Evolutionary conservation across 1,140 invertebrate species (phyloP), one percentile per base, ranked within the genome.

Genomic region (Tetragnatha versicolor): DNA sequence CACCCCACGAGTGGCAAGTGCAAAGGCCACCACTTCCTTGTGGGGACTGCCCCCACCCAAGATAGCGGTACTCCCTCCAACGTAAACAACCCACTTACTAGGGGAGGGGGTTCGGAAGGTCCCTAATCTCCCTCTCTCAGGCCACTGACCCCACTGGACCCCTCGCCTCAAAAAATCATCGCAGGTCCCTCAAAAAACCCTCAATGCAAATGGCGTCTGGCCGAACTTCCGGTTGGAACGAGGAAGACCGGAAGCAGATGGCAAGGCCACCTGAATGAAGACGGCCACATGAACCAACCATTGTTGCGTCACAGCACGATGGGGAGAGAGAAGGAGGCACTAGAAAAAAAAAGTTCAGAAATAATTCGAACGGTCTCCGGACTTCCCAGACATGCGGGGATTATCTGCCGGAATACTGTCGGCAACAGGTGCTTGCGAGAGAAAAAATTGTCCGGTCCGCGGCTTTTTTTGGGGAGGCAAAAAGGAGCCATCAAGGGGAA

Each of bases 241-340:
- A 72, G 61, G 73, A 77, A 77, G 73, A 77, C 73, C 73, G 73
- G 73, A 77, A 77, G 73, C 73, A 77, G 73, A 77, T 77, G 73
- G 73, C 47, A 66, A 77, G 73, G 73, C 73, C 73, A 77, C 73
- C 73, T 77, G 73, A 77, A 77, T 53, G 61, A 53, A 66, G 61
- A 63, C 22, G 70, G 63, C 72, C 72, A 75, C 60, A 65, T 51
- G 29, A 65, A 65, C 55, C 73, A 77, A 25, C 73, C 73, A 77
- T 77, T 77, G 73, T 77, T 77, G 66, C 73, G 73, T 77, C 73
- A 77, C 73, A 77, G 33, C 60, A 47, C n/a, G 29, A 39, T 9
- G 47, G 14, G 33, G 5, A 72, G 17, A 45, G 35, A 53, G 47
- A 17, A 51, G 39, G 20, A 42, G 60, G 61, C n/a, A 65, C 29